A percentile compares a stretch with the other conserved stretches of the same genome.
phyloP scores from a whole-genome alignment of 2,113 vertebrate genomes.

The Pomatorhinus ruficollis region DNA sequence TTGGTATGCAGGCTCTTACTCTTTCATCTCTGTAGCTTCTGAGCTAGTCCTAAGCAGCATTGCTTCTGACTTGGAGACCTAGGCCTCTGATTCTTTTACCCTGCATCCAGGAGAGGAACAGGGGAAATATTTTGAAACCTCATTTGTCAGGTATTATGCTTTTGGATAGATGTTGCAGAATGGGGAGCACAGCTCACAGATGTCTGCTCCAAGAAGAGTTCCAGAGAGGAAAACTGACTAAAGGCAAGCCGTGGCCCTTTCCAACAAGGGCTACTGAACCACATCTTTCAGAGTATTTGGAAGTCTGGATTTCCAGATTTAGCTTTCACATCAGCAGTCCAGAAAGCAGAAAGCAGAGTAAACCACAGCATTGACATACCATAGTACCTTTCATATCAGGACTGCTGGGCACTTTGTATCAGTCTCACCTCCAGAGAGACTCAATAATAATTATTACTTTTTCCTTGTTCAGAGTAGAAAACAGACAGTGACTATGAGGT shows the following conservation, averaged over 20 bases:
- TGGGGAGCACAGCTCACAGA: background rate
- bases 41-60: background rate
- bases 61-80: background rate
- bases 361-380: background rate
- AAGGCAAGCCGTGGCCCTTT: background rate
- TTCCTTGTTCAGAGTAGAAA: background rate
- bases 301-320: background rate
- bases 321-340: background rate
- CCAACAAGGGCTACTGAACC: background rate
- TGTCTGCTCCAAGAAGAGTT: background rate
- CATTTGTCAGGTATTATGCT: background rate
- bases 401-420: background rate
- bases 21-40: background rate
- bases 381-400: background rate
- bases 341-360: background rate
- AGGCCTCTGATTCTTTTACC: background rate
- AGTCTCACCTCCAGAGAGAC: background rate
- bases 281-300: background rate
- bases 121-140: background rate
- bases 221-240: background rate
- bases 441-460: background rate
- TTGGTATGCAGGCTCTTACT: background rate
- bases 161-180: background rate
- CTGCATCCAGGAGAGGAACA: background rate
- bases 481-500: background rate